A percentile compares a stretch with the other conserved stretches of the same genome.
phyloP scores from a whole-genome alignment of 2,797 vertebrate species.

The Tadarida brasiliensis region DNA sequence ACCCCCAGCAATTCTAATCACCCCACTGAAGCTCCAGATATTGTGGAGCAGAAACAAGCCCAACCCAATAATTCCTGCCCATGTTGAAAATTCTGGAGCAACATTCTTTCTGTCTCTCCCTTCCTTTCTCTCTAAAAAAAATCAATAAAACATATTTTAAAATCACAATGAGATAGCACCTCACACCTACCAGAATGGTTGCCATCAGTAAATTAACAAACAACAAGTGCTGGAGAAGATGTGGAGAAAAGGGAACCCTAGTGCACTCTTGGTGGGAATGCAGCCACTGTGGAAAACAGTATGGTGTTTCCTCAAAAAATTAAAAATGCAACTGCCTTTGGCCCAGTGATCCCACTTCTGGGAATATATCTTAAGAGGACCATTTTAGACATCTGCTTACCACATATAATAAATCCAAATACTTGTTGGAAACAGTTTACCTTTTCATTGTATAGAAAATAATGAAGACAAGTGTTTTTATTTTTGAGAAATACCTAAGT shows the following conservation, averaged over 20 bases:
- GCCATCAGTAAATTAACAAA: no score
- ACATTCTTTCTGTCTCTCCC: no score
- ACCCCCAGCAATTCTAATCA: background rate
- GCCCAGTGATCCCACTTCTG: no score
- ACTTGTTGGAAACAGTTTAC: background rate
- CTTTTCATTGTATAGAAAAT: background rate
- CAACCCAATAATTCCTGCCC: background rate
- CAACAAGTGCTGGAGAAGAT: no score
- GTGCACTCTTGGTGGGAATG: no score
- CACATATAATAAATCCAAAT: background rate
- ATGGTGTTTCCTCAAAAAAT: no score
- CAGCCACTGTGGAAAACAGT: no score
- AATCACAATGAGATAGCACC: background rate
- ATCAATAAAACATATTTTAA: no score
- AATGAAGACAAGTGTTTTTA: background rate
- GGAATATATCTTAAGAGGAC: background rate
- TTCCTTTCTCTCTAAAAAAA: no score
- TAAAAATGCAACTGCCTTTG: no score
- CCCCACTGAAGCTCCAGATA: background rate
- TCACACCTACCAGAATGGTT: no score
- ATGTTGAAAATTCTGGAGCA: background rate
- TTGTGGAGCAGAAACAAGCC: background rate
- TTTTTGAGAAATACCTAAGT: background rate
- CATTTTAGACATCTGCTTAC: background rate
- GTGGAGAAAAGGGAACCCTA: no score